phyloP scores from a whole-genome alignment of 2,113 vertebrate species.

The Saccopteryx leptura region DNA sequence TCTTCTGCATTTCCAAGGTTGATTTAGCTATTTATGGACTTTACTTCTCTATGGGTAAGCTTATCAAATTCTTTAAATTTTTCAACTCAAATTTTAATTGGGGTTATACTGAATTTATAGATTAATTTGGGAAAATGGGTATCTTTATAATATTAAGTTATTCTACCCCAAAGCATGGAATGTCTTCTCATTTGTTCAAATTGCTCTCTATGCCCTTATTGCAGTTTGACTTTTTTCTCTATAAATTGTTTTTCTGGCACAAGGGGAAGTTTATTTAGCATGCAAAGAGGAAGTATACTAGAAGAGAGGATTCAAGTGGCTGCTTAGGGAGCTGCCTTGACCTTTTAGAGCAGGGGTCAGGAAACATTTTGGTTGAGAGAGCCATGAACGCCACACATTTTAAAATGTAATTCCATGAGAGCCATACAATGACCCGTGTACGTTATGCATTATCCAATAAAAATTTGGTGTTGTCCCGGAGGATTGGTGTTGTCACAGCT shows the following conservation, averaged over 20 bases:
- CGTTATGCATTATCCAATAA: too few species aligned
- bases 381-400: too few species aligned
- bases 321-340: too few species aligned
- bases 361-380: too few species aligned
- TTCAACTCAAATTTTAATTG: background rate
- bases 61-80: background rate
- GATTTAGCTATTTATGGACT: constrained; percentile 3
- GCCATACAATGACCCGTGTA: too few species aligned
- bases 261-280: background rate
- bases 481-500: too few species aligned
- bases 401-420: too few species aligned
- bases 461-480: too few species aligned
- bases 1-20: constrained; percentile 7
- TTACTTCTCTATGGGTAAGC: background rate
- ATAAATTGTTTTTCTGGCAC: background rate
- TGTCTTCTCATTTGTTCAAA: background rate
- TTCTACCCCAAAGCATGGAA: background rate
- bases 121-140: background rate
- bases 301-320: too few species aligned
- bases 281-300: background rate
- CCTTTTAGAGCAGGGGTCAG: too few species aligned
- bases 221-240: background rate
- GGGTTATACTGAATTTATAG: too few species aligned
- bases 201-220: background rate
- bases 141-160: background rate